Base-by-base conservation (phyloP, 2,113 vertebrate genomes). In the Labeo rohita region DNA sequence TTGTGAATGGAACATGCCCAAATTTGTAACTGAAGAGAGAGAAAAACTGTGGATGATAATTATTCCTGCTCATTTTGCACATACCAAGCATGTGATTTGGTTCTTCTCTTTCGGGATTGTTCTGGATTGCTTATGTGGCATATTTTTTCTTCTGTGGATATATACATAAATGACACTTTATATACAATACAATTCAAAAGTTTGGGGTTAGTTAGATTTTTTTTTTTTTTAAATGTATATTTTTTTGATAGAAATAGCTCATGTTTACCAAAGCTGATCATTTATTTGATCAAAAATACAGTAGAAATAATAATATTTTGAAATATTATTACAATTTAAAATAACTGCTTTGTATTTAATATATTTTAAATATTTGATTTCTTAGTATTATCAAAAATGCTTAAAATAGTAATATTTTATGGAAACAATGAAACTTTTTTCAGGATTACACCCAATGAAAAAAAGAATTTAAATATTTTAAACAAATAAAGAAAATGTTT, bases 1-100 rank as follows among this genome's bases (percentile, higher is more conserved):
- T 85, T 83, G 65, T 28, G 21, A 84, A 56, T 73, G 50, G 23
- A 85, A 83, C 49, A 78, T 36, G 21, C 43, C 45, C 77, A 76
- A 49, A 73, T 63, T 75, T 47, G 65, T 56, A 28, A 61, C 8
- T 72, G 11, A 23, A 77, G 74, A 54, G 34, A 61, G 54, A 43
- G 23, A 70, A 15, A 83, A 18, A 21, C 23, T 15, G 18, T 56
- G 34, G n/a, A 50, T 66, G 21, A n/a, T 28, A 13, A 28, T 66
- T 28, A 49, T 66, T 36, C 16, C n/a, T 18, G 13, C n/a, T 66
- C 13, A 52, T 83, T 70, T 54, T 54, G 9, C 80, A 50, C 43
- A 21, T 2, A 15, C 21, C 13, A 72, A 50, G 54, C 36, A 52
- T 49, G 0, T 23, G 1, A 13, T 15, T 72, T 72, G 2, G 43